These are phyloP conservation scores for Paralvinella palmiformis DNA, from an alignment of 1,140 invertebrate species.

Conservation along the genomic window DNA sequence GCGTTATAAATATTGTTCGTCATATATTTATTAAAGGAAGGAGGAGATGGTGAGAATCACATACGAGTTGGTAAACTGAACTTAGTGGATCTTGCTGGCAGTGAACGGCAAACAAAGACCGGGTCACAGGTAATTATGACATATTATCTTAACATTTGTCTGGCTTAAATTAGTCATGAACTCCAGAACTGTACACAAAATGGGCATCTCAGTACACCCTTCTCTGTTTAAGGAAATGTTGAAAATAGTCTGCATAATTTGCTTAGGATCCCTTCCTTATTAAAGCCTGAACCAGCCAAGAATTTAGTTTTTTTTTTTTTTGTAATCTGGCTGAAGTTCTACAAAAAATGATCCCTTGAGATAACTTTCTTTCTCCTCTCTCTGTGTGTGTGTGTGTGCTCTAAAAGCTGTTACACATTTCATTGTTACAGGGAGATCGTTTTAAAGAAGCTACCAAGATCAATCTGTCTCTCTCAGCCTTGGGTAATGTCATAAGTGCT, in stretches of 20 bases:
- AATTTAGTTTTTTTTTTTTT: too few species aligned
- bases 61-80: slow-evolving; percentile 78
- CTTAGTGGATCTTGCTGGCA: slow-evolving; percentile 77
- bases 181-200: too few species aligned
- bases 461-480: slow-evolving; percentile 85
- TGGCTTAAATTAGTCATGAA: too few species aligned
- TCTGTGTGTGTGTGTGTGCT: background rate
- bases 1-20: background rate
- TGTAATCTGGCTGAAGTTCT: too few species aligned
- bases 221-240: too few species aligned
- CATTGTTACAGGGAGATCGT: slow-evolving; percentile 62
- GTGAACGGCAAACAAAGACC: slow-evolving; percentile 87
- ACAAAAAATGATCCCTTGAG: background rate
- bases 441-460: slow-evolving; percentile 94
- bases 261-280: too few species aligned
- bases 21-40: slow-evolving; percentile 56
- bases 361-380: background rate
- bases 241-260: too few species aligned
- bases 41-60: slow-evolving; percentile 57
- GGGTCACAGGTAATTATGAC: slow-evolving; percentile 61
- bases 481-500: slow-evolving; percentile 94
- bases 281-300: too few species aligned
- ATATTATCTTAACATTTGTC: too few species aligned
- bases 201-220: too few species aligned
- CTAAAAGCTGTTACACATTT: background rate